A percentile compares a stretch with the other conserved stretches of the same genome.
Evolutionary conservation across 2,888 invertebrate genomes (phyloP).

Genomic region (Nymphalis urticae): DNA sequence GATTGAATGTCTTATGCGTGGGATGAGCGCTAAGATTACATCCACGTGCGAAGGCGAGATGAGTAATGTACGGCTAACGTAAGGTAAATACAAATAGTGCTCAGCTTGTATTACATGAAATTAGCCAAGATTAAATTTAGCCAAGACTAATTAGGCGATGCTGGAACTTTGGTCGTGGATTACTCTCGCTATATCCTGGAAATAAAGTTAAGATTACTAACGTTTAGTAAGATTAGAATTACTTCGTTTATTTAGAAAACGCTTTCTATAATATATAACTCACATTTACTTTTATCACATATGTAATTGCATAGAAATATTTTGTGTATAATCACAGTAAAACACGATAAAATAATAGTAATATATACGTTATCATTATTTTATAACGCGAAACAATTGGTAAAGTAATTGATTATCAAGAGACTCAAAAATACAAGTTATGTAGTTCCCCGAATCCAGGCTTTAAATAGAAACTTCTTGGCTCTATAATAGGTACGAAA

Average conservation of each 20-base stretch:
- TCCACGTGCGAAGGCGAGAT: slow-evolving; percentile 39
- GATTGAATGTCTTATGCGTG: slow-evolving; percentile 25
- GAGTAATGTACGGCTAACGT: slow-evolving; percentile 37
- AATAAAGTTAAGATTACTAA: too few relatives aligned
- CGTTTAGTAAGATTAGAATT: too few relatives aligned
- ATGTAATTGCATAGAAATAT: too few relatives aligned
- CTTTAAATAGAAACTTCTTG: neutral
- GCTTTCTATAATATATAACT: too few relatives aligned
- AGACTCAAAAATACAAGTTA: neutral
- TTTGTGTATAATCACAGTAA: too few relatives aligned
- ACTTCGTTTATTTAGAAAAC: too few relatives aligned
- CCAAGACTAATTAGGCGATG: neutral
- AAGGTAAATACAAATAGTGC: slow-evolving; percentile 23
- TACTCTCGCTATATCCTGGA: too few relatives aligned
- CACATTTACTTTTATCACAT: too few relatives aligned
- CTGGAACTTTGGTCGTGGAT: neutral
- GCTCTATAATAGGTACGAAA: neutral
- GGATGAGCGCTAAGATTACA: slow-evolving; percentile 28
- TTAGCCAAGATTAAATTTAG: slow-evolving; percentile 24
- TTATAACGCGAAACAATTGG: too few relatives aligned
- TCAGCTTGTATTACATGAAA: slow-evolving; percentile 18
- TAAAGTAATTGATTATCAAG: too few relatives aligned
- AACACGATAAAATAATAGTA: neutral
- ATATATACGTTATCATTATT: neutral
- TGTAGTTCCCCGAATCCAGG: neutral